These are phyloP conservation scores for Mirza zaza DNA, from an alignment of 2,113 vertebrate species.

Conservation along the genomic window DNA sequence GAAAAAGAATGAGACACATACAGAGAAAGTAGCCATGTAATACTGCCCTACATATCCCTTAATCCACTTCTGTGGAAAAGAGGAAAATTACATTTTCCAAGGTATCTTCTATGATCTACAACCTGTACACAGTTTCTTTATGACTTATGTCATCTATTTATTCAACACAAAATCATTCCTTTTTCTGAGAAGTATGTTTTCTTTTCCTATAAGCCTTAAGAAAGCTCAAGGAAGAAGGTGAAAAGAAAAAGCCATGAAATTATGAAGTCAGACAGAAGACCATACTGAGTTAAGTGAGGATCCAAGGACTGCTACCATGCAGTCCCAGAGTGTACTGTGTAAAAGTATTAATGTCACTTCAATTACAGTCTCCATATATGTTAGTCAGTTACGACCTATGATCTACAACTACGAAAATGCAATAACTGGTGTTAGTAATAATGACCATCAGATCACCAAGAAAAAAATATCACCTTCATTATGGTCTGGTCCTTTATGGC, in stretches of 20 bases:
- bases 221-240: not conserved
- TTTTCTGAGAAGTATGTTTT: constrained; percentile 21
- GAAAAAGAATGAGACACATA: not conserved
- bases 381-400: not conserved
- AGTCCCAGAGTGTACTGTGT: not conserved
- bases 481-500: not conserved
- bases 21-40: not conserved
- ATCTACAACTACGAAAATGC: not conserved
- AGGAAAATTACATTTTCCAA: not conserved
- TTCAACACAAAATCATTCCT: constrained; percentile 19
- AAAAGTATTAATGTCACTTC: not conserved
- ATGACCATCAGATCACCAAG: not conserved
- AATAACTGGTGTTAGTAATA: not conserved
- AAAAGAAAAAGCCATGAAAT: not conserved
- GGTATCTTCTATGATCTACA: not conserved
- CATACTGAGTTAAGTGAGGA: not conserved
- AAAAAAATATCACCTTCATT: not conserved
- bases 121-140: not conserved
- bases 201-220: not conserved
- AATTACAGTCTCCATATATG: not conserved
- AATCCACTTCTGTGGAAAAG: not conserved
- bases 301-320: not conserved
- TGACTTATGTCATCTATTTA: not conserved
- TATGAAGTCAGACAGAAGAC: not conserved
- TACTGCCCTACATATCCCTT: not conserved